These are phyloP conservation scores for Mus pahari DNA, from an alignment of 2,113 vertebrate genomes.

Conservation along the genomic window DNA sequence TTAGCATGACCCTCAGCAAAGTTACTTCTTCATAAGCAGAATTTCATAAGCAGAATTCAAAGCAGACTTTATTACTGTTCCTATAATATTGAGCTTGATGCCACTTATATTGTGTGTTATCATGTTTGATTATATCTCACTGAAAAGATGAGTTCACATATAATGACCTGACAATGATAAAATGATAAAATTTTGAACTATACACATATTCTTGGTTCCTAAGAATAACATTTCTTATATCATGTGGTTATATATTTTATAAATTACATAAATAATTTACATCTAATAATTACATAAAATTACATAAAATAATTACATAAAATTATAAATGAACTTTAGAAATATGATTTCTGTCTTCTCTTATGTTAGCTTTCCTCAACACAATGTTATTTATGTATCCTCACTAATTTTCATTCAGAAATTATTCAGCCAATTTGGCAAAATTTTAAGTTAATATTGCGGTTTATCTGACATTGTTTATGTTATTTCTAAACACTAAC, in stretches of 20 bases:
- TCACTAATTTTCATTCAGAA: constrained; percentile 62
- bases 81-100: constrained; percentile 7
- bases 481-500: constrained; percentile 19
- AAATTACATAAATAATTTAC: too few species aligned
- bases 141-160: constrained; percentile 8
- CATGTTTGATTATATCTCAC: not conserved
- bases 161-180: not conserved
- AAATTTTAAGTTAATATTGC: constrained; percentile 51
- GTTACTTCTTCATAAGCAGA: not conserved
- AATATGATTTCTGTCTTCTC: constrained; percentile 34
- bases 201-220: not conserved
- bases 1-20: not conserved
- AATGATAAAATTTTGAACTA: constrained; percentile 5
- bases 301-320: too few species aligned
- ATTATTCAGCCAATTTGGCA: constrained; percentile 56
- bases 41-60: not conserved
- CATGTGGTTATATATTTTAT: not conserved
- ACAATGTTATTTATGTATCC: constrained; percentile 28
- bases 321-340: not conserved
- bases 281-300: too few species aligned
- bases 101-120: not conserved
- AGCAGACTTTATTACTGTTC: not conserved
- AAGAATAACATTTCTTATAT: constrained; percentile 41
- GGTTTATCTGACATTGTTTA: constrained; percentile 53
- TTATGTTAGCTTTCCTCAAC: constrained; percentile 45